Percentiles rank a stretch among this genome's conserved stretches.
Evolutionary conservation across 2,113 vertebrate species (phyloP).

Genomic region (Vimba vimba): DNA sequence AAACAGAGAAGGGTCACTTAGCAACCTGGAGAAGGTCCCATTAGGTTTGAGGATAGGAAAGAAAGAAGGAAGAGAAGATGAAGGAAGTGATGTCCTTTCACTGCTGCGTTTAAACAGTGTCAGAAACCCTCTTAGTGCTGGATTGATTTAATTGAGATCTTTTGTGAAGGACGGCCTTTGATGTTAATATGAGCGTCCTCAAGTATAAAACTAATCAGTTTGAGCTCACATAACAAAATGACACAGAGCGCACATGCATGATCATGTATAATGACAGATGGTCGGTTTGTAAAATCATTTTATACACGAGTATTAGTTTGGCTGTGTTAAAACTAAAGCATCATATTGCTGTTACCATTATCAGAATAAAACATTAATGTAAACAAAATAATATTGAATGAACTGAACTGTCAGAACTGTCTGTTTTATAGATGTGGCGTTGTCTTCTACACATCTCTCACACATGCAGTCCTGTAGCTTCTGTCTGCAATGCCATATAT

Average conservation of each 20-base stretch:
- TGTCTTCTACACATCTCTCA: not conserved
- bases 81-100: slow-evolving; percentile 31
- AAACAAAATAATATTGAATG: not conserved
- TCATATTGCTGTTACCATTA: not conserved
- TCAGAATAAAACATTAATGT: not conserved
- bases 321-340: not conserved
- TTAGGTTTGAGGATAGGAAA: not conserved
- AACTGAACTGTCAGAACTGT: not conserved
- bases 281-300: not conserved
- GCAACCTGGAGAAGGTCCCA: slow-evolving; percentile 73
- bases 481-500: not conserved
- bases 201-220: slow-evolving; percentile 23
- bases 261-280: not conserved
- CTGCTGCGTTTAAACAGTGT: not conserved
- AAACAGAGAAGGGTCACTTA: slow-evolving; percentile 78
- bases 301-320: not conserved
- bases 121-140: slow-evolving; percentile 9
- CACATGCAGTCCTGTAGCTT: not conserved
- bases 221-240: not conserved
- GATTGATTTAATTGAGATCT: slow-evolving; percentile 32
- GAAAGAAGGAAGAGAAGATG: slow-evolving; percentile 23
- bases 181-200: not conserved
- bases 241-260: not conserved
- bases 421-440: not conserved
- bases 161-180: slow-evolving; percentile 33